Conservation (phyloP, 30 jellyfish, hydroid and myxozoan genomes). For the Aurelia aurita complex sp. Pacific region DNA sequence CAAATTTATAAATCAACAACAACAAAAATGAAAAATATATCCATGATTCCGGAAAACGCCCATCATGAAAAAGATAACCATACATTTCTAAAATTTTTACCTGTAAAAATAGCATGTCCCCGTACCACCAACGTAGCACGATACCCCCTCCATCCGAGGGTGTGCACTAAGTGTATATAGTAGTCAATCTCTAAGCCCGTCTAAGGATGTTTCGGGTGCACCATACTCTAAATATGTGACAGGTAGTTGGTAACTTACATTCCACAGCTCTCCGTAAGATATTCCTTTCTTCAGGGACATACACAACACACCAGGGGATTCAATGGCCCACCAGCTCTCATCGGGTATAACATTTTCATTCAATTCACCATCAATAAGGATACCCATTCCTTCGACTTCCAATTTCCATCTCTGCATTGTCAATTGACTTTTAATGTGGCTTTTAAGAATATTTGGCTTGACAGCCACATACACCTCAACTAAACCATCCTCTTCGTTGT, state of each 20-base stretch:
- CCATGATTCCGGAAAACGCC: too few relatives aligned
- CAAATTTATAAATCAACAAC: too few relatives aligned
- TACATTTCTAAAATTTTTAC: too few relatives aligned
- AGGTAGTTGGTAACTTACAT: slow-evolving; percentile 51
- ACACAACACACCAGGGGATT: slow-evolving; percentile 88
- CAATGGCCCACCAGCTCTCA: slow-evolving; percentile 90
- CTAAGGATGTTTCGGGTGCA: neutral
- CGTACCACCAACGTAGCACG: too few relatives aligned
- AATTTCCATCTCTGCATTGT: slow-evolving; percentile 73
- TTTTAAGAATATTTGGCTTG: slow-evolving; percentile 53
- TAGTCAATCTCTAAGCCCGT: too few relatives aligned
- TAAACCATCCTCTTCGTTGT: slow-evolving; percentile 71
- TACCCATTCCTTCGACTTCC: slow-evolving; percentile 66
- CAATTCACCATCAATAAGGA: slow-evolving; percentile 72
- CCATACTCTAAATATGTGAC: neutral
- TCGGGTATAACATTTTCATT: slow-evolving; percentile 52
- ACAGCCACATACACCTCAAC: slow-evolving; percentile 75
- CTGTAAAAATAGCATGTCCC: too few relatives aligned
- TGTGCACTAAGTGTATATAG: too few relatives aligned
- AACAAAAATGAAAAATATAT: too few relatives aligned
- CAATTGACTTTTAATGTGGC: slow-evolving; percentile 54
- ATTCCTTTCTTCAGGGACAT: slow-evolving; percentile 78
- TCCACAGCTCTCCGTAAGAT: slow-evolving; percentile 65
- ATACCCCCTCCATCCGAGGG: too few relatives aligned
- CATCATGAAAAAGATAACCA: too few relatives aligned